Conservation (phyloP, 1,140 invertebrate genomes). For the Ladona fulva region DNA sequence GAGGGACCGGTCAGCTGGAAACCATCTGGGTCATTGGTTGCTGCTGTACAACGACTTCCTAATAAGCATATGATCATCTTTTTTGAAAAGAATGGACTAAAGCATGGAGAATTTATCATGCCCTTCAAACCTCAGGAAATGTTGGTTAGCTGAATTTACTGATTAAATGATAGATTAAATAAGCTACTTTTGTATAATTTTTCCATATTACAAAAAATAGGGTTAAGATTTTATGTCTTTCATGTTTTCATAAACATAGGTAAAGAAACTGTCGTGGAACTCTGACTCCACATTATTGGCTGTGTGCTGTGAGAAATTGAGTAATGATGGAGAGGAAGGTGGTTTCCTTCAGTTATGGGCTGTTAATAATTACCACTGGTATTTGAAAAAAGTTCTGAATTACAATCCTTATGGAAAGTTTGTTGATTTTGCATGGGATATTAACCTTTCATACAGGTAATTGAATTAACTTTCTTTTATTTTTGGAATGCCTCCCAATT, state of each 20-base stretch:
- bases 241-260: constrained; percentile 29
- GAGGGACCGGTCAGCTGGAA: constrained; percentile 65
- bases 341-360: constrained; percentile 64
- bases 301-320: constrained; percentile 42
- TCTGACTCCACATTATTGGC: constrained; percentile 65
- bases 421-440: constrained; percentile 53
- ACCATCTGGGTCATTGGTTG: constrained; percentile 69
- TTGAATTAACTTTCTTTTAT: not conserved
- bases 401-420: constrained; percentile 42
- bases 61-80: constrained; percentile 68
- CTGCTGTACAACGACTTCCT: constrained; percentile 51
- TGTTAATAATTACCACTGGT: constrained; percentile 83
- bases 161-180: no score
- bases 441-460: constrained; percentile 39
- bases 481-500: not conserved
- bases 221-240: constrained; percentile 16
- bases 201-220: no score
- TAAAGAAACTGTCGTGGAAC: constrained; percentile 66
- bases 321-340: constrained; percentile 23
- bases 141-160: constrained; percentile 30
- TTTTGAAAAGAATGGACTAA: constrained; percentile 88
- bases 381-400: constrained; percentile 63
- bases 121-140: constrained; percentile 47
- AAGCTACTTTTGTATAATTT: no score
- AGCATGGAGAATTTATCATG: constrained; percentile 71